Evolutionary conservation across 1,140 invertebrate genomes (phyloP), one percentile per base, ranked within the genome.

Genomic region (Bombus vancouverensis): DNA sequence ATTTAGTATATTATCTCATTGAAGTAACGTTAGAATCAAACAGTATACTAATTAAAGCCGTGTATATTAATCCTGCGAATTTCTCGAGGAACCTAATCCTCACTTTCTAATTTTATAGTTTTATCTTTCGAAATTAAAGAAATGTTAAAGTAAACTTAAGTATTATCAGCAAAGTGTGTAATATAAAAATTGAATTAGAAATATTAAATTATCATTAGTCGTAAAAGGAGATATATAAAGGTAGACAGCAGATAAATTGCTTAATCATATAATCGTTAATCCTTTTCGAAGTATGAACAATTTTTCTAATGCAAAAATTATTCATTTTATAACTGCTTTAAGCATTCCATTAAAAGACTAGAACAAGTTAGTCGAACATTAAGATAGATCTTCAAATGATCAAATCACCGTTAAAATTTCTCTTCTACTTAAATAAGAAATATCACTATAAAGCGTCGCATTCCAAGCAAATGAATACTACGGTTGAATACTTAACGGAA

Each of bases 61-160:
- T 39, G 59, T 85, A 80, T 74, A 57, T 13, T 74, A 81, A 74
- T 74, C n/a, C 22, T 81, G 78, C 39, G 71, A 85, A 57, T 57
- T 57, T 85, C 59, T 81, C 34, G 32, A 81, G 57, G 34, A 72
- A 25, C 10, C 22, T n/a, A 22, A 78, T 75, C 3, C 25, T n/a
- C 34, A 15, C 39, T n/a, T 44, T 2, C 42, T 22, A 66, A 53
- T 85, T 66, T 81, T 37, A 74, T 65, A 4, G 22, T 2, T 22
- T n/a, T 6, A 22, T 32, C 68, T 25, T 47, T 53, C 42, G 70
- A 66, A 53, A 13, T 44, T 53, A 62, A n/a, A 9, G 39, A 65
- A 39, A 44, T 62, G 15, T 62, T 53, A 6, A 53, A 39, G 2
- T 0, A 37, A n/a, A 32, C 10, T 25, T 28, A 74, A 53, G 13